Percentiles rank a stretch among this genome's conserved stretches.
Evolutionary conservation across 2,113 vertebrate species (phyloP).

Genomic region (Suricata suricatta): DNA sequence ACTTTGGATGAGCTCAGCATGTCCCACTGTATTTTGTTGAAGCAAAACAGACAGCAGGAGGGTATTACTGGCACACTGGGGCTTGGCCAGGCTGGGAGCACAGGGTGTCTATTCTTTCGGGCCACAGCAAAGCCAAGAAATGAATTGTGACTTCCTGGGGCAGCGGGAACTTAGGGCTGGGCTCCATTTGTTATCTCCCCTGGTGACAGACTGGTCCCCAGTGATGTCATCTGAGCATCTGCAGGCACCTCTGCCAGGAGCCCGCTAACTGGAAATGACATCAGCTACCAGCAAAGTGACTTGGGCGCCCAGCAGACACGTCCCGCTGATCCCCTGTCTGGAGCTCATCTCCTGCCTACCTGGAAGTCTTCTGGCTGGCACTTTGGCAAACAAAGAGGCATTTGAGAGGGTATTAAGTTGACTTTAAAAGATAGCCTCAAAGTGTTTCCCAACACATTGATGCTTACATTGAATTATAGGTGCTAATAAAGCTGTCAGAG

Average conservation of each 20-base stretch:
- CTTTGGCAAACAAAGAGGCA: conserved; percentile 80
- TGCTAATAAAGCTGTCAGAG: conserved; percentile 86
- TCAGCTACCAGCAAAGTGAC: conserved; percentile 75
- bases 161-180: conserved; percentile 35
- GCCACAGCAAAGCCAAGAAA: conserved; percentile 20
- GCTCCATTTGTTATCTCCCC: conserved; percentile 70
- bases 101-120: background rate
- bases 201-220: conserved; percentile 66
- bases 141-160: conserved; percentile 65
- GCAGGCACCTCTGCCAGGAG: conserved; percentile 66
- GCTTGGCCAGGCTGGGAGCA: background rate
- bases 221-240: conserved; percentile 77
- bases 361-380: conserved; percentile 78
- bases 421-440: conserved; percentile 82
- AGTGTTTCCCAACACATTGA: conserved; percentile 80
- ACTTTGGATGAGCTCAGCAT: background rate
- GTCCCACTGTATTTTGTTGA: background rate
- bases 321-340: conserved; percentile 74
- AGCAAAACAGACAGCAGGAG: background rate
- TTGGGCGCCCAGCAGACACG: conserved; percentile 64
- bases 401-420: conserved; percentile 81
- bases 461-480: conserved; percentile 83
- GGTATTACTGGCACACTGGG: background rate
- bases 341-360: conserved; percentile 78
- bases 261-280: conserved; percentile 79